phyloP scores from a whole-genome alignment of 2,888 invertebrate genomes.

The Lasius fuliginosus region DNA sequence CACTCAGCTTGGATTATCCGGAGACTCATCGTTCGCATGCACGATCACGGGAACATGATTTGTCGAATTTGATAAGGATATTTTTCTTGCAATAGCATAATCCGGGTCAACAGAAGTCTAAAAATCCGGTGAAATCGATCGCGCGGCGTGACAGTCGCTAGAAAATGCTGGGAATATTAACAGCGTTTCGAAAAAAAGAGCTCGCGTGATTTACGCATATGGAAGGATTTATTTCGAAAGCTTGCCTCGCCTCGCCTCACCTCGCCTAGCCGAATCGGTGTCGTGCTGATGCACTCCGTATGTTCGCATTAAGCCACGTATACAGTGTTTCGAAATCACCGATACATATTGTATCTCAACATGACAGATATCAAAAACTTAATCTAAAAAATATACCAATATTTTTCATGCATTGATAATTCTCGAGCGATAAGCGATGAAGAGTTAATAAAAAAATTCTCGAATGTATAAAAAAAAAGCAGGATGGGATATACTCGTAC shows the following conservation, averaged over 20 bases:
- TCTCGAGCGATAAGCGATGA: neutral
- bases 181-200: slow-evolving; percentile 46
- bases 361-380: slow-evolving; percentile 22
- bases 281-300: slow-evolving; percentile 52
- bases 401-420: neutral
- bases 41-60: slow-evolving; percentile 23
- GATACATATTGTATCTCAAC: slow-evolving; percentile 17
- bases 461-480: neutral
- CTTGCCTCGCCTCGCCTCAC: slow-evolving; percentile 44
- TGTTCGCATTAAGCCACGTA: slow-evolving; percentile 42
- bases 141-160: slow-evolving; percentile 33
- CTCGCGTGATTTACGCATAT: slow-evolving; percentile 50
- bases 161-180: slow-evolving; percentile 50
- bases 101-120: slow-evolving; percentile 42
- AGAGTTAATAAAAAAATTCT: neutral
- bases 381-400: neutral
- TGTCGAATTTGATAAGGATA: slow-evolving; percentile 37
- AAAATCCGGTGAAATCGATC: slow-evolving; percentile 43
- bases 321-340: slow-evolving; percentile 9
- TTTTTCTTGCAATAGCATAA: slow-evolving; percentile 41
- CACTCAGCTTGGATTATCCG: slow-evolving; percentile 24
- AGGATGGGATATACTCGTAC: neutral
- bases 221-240: slow-evolving; percentile 51
- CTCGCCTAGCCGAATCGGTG: slow-evolving; percentile 23
- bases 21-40: slow-evolving; percentile 22